These are phyloP conservation scores for Andrena minutula DNA, from an alignment of 2,888 invertebrate genomes.

Conservation along the genomic window DNA sequence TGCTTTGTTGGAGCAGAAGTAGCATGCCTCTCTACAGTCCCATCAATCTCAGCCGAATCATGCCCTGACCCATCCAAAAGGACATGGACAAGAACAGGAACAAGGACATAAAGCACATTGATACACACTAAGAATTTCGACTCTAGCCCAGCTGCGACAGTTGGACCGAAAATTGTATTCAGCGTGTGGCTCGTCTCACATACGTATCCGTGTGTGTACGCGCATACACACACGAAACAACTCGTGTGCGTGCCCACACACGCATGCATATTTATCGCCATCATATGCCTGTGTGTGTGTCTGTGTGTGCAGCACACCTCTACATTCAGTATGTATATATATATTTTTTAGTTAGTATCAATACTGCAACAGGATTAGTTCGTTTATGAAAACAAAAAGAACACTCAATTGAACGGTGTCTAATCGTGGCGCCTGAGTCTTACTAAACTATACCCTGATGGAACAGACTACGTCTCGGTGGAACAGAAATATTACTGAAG, in stretches of 20 bases:
- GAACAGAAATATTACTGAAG: not conserved
- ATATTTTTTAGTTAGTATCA: constrained; percentile 79
- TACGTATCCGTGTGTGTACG: constrained; percentile 55
- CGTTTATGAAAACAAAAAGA: constrained; percentile 72
- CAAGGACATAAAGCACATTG: constrained; percentile 85
- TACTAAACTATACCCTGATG: constrained; percentile 77
- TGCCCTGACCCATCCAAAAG: constrained; percentile 85
- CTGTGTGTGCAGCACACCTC: constrained; percentile 64
- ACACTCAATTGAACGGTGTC: constrained; percentile 79
- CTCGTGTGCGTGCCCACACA: constrained; percentile 60
- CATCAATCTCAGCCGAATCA: constrained; percentile 85
- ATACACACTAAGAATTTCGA: constrained; percentile 84
- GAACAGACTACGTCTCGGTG: constrained; percentile 19
- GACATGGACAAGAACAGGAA: constrained; percentile 85
- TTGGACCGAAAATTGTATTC: constrained; percentile 73
- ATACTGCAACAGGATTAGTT: constrained; percentile 82
- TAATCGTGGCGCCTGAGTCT: constrained; percentile 80
- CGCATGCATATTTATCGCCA: constrained; percentile 45
- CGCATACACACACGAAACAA: constrained; percentile 61
- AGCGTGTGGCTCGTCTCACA: constrained; percentile 69
- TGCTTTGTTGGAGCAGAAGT: constrained; percentile 83
- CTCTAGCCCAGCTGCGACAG: constrained; percentile 80
- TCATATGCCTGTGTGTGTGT: constrained; percentile 52
- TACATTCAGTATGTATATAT: constrained; percentile 48
- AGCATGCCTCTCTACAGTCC: constrained; percentile 85